These are phyloP conservation scores for Bucorvus abyssinicus DNA, from an alignment of 2,797 vertebrate genomes.

Conservation along the genomic window DNA sequence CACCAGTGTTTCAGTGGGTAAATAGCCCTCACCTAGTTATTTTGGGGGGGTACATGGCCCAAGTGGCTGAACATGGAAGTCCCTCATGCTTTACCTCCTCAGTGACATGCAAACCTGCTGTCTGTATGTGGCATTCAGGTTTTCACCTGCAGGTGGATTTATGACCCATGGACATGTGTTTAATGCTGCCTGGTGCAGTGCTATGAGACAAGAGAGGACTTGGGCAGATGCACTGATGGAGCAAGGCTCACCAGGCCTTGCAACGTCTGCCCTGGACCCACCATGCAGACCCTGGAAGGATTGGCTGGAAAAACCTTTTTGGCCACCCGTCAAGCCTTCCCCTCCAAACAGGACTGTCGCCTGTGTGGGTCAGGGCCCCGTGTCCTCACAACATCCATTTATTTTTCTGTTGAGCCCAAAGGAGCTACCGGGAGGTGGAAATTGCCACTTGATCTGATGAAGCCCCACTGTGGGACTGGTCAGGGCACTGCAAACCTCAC, in stretches of 20 bases:
- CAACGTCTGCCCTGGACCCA: too few species aligned
- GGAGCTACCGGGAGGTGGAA: neutral
- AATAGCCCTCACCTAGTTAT: neutral
- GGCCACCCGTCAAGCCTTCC: neutral
- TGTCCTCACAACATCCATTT: fast-evolving
- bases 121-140: neutral
- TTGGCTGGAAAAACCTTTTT: neutral
- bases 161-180: fast-evolving
- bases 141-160: neutral
- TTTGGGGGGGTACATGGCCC: neutral
- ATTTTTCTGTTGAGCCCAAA: neutral
- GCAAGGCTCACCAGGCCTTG: neutral
- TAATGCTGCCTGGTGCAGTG: neutral
- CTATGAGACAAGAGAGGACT: neutral
- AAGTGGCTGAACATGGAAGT: neutral
- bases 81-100: neutral
- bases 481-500: neutral
- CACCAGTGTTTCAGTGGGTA: neutral
- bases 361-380: neutral
- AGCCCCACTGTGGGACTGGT: neutral
- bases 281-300: fast-evolving
- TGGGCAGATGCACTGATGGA: neutral
- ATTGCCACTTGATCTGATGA: neutral
- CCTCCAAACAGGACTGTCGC: neutral
- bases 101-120: neutral